phyloP scores from a whole-genome alignment of 2,888 invertebrate species.

The Artemia sinica region DNA sequence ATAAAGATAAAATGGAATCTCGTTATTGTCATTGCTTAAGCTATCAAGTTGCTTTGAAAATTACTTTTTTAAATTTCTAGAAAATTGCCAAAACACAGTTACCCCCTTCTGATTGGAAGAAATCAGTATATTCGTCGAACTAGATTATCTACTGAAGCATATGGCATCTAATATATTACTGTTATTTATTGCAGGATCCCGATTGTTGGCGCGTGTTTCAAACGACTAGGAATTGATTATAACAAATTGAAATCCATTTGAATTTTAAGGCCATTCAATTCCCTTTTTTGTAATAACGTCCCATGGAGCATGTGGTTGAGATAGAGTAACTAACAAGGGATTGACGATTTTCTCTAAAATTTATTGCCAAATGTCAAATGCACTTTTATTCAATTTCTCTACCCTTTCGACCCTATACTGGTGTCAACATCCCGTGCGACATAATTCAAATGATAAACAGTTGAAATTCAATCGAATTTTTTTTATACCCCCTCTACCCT shows the following conservation, averaged over 20 bases:
- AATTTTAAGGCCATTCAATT: neutral
- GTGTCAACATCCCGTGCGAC: constrained; percentile 14
- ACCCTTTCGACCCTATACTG: neutral
- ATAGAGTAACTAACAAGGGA: constrained; percentile 8
- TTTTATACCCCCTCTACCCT: neutral
- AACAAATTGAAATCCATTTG: constrained; percentile 3
- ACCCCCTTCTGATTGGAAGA: too few relatives aligned
- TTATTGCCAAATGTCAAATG: neutral
- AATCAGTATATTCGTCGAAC: too few relatives aligned
- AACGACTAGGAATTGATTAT: neutral
- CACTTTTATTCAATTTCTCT: neutral
- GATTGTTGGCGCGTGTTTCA: too few relatives aligned
- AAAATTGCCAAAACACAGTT: too few relatives aligned
- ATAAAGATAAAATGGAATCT: too few relatives aligned
- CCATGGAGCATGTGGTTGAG: constrained; percentile 13
- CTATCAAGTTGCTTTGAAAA: too few relatives aligned
- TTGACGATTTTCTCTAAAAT: constrained; percentile 11
- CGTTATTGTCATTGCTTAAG: too few relatives aligned
- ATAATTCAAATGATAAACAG: constrained; percentile 14
- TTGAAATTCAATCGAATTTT: constrained; percentile 1
- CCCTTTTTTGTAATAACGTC: constrained; percentile 8
- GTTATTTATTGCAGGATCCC: too few relatives aligned
- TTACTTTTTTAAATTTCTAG: too few relatives aligned
- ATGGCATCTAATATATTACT: too few relatives aligned
- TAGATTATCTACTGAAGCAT: too few relatives aligned